Conservation (phyloP, 2,797 vertebrate genomes). For the Adrianichthys oophorus region DNA sequence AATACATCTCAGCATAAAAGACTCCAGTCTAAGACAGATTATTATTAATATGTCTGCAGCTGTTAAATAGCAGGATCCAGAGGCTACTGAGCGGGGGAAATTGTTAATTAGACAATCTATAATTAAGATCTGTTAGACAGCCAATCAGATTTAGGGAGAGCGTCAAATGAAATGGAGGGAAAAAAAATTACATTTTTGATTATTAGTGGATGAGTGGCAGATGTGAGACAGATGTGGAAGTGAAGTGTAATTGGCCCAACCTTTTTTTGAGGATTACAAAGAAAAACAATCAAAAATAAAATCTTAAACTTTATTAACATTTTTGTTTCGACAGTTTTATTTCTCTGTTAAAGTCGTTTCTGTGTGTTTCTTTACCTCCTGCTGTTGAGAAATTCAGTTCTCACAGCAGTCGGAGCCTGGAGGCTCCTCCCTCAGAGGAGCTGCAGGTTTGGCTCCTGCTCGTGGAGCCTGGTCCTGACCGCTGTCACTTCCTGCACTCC, state of each 20-base stretch:
- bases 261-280: constrained; percentile 10
- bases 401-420: neutral
- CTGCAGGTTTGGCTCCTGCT: neutral
- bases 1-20: constrained; percentile 33
- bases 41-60: constrained; percentile 41
- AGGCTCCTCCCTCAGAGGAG: neutral
- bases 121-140: constrained; percentile 73
- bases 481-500: constrained; percentile 84
- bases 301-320: constrained; percentile 50
- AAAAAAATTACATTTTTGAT: constrained; percentile 39
- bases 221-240: constrained; percentile 62
- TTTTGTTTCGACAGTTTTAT: neutral
- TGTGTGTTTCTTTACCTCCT: neutral
- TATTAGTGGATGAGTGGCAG: constrained; percentile 67
- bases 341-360: neutral
- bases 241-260: constrained; percentile 41
- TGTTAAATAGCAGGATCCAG: constrained; percentile 59
- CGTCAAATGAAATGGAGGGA: constrained; percentile 8
- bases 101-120: constrained; percentile 79
- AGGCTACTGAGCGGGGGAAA: constrained; percentile 64
- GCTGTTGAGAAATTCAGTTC: neutral
- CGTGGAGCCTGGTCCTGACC: neutral
- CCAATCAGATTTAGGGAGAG: constrained; percentile 56
- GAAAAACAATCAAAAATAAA: constrained; percentile 1
- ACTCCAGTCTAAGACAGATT: constrained; percentile 31